Percentiles rank a stretch among this genome's conserved stretches.
Conservation (phyloP, 2,888 invertebrate genomes). For the Schrankia costaestrigalis region DNA sequence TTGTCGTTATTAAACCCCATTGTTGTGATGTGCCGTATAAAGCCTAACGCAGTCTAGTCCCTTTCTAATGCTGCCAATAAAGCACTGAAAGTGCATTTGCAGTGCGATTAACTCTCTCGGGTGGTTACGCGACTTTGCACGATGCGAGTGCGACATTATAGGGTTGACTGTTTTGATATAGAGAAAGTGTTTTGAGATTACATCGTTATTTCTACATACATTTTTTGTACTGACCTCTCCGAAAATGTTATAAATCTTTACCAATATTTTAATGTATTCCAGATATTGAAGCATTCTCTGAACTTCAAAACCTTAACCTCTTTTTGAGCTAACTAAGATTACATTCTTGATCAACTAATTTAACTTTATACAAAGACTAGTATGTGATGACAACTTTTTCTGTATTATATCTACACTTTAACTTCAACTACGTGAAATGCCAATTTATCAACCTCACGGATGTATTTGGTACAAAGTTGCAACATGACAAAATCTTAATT, state of each 20-base stretch:
- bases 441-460: constrained; percentile 1
- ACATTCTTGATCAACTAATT: too few species aligned
- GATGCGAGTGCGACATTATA: constrained; percentile 25
- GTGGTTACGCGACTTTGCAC: constrained; percentile 27
- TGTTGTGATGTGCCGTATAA: constrained; percentile 67
- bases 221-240: too few species aligned
- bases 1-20: constrained; percentile 67
- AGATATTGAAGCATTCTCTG: too few species aligned
- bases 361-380: too few species aligned
- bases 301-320: too few species aligned
- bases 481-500: constrained; percentile 8
- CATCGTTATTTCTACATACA: too few species aligned
- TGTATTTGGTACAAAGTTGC: constrained; percentile 1
- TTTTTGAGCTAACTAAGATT: too few species aligned
- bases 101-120: constrained; percentile 44
- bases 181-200: too few species aligned
- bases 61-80: constrained; percentile 68
- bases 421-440: constrained; percentile 7
- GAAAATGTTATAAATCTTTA: too few species aligned
- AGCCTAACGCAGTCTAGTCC: constrained; percentile 49
- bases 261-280: too few species aligned
- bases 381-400: too few species aligned
- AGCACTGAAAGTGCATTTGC: constrained; percentile 62
- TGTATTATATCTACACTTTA: neutral
- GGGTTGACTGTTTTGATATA: constrained; percentile 17